These are phyloP conservation scores for Drosophila setosimentum DNA, from an alignment of 2,888 invertebrate species.

Conservation along the genomic window DNA sequence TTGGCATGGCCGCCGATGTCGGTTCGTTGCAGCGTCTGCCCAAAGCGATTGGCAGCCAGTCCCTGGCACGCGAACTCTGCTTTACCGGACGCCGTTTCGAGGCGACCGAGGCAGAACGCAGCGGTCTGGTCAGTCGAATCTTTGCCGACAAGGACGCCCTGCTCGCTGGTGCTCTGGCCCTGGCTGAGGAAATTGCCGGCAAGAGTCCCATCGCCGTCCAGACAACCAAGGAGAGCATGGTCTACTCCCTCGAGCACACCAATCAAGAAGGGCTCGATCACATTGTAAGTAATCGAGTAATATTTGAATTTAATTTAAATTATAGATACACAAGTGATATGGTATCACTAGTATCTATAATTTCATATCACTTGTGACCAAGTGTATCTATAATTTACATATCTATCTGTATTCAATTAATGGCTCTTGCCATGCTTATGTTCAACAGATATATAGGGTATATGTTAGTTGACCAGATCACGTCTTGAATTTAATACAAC, in stretches of 20 bases:
- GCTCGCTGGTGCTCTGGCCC: constrained; percentile 89
- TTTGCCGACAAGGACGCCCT: constrained; percentile 85
- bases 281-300: constrained; percentile 88
- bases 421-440: not conserved
- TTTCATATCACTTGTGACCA: too few species aligned
- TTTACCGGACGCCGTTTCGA: constrained; percentile 93
- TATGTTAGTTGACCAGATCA: not conserved
- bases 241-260: constrained; percentile 95
- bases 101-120: constrained; percentile 91
- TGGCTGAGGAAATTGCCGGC: constrained; percentile 92
- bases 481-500: not conserved
- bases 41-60: constrained; percentile 93
- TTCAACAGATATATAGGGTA: not conserved
- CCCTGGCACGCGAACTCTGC: constrained; percentile 94
- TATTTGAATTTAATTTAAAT: not conserved
- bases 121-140: constrained; percentile 92
- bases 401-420: too few species aligned
- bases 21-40: constrained; percentile 97
- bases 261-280: constrained; percentile 95
- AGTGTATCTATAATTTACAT: not conserved
- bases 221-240: constrained; percentile 92
- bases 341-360: not conserved
- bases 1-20: constrained; percentile 98
- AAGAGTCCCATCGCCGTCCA: constrained; percentile 98
- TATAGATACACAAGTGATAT: not conserved